Base-by-base conservation (phyloP, 2,888 invertebrate genomes). In the Drosophila antonietae region DNA sequence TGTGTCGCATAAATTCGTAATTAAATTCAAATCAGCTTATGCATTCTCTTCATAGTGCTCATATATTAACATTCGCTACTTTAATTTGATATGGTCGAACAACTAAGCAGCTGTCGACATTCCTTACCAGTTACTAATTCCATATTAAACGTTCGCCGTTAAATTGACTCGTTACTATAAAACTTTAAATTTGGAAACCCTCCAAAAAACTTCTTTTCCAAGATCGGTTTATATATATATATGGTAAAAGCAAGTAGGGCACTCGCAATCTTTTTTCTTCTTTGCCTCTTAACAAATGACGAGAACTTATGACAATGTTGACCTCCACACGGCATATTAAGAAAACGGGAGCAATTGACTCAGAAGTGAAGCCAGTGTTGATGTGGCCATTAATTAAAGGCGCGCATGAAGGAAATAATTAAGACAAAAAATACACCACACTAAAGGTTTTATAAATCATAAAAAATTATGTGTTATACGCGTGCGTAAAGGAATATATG, bases 381-480 rank as follows among this genome's bases (percentile, higher is more conserved):
- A 75, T 69, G 71, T 65, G 69, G 58, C 74, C 81, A 86, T 86
- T 84, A 75, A 87, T 73, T 87, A 78, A 73, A 66, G 72, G 56
- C 72, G 81, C 79, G 61, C 88, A 89, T 84, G 76, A 76, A 79
- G 79, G 75, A 84, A 84, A 87, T 78, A 87, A 84, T 85, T 89
- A 88, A 83, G 75, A 28, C 58, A 59, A 60, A 56, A 60, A 65
- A 55, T 46, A 53, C 28, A 28, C 23, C 67, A 43, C 43, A 41
- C 58, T 60, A 51, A 65, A 65, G 10, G 56, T 70, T 75, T 85
- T 85, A 88, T 80, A 86, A 89, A 89, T 80, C 88, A 86, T 88
- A 89, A 90, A 89, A 89, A 85, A 90, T 88, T 89, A 86, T 86
- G 90, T 88, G 70, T 72, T 75, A 68, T 85, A 82, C 82, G 88